A percentile compares a stretch with the other conserved stretches of the same genome.
Conservation (phyloP, 2,113 vertebrate species). For the Thinocorus orbignyianus region DNA sequence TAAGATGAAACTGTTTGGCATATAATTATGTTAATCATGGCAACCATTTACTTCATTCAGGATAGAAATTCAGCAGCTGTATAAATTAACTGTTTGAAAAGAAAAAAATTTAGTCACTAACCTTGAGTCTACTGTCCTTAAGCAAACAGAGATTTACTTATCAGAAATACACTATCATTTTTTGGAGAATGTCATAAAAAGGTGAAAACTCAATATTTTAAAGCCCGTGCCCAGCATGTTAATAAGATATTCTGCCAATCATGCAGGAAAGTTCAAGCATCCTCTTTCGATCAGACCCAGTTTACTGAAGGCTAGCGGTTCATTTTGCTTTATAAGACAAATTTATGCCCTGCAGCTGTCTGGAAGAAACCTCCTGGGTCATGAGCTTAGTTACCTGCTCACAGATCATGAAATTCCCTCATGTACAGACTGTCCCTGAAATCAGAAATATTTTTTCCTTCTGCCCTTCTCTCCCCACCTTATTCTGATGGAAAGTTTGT, state of each 20-base stretch:
- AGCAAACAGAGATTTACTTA: background rate
- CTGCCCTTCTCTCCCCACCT: background rate
- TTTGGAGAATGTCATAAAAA: background rate
- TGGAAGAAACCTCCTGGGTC: background rate
- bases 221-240: background rate
- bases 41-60: background rate
- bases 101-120: background rate
- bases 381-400: background rate
- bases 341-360: background rate
- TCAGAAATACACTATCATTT: background rate
- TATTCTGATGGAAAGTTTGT: rapidly evolving
- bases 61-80: background rate
- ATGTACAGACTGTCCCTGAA: background rate
- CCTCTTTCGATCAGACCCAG: background rate
- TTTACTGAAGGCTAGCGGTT: background rate
- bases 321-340: background rate
- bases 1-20: background rate
- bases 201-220: background rate
- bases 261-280: background rate
- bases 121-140: background rate
- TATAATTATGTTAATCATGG: background rate
- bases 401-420: background rate
- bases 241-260: background rate
- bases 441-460: background rate
- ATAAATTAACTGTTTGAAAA: background rate